A percentile compares a stretch with the other conserved stretches of the same genome.
These are phyloP conservation scores for Cataglyphis hispanica DNA, from an alignment of 1,140 invertebrate genomes.

Conservation along the genomic window DNA sequence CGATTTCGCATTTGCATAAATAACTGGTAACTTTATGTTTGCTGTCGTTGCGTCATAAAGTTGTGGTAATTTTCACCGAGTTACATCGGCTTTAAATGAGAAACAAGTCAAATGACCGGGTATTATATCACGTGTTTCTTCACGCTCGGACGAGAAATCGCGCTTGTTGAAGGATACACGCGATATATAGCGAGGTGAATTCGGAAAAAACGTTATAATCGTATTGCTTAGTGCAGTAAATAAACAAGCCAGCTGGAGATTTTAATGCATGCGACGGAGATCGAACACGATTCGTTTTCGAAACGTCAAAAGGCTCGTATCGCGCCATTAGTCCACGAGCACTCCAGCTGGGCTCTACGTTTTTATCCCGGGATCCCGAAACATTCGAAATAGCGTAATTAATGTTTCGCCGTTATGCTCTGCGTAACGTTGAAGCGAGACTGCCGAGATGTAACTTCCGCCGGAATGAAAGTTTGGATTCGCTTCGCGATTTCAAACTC, in stretches of 20 bases:
- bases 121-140: constrained; percentile 10
- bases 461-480: constrained; percentile 42
- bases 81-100: constrained; percentile 36
- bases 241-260: constrained; percentile 58
- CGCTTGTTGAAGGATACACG: constrained; percentile 19
- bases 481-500: constrained; percentile 38
- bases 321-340: constrained; percentile 22
- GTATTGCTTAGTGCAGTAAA: constrained; percentile 37
- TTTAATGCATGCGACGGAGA: constrained; percentile 62
- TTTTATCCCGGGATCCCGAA: neutral
- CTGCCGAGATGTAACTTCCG: constrained; percentile 30
- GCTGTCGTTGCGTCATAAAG: constrained; percentile 13
- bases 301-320: constrained; percentile 55
- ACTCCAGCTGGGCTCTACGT: neutral
- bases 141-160: constrained; percentile 1
- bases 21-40: constrained; percentile 1
- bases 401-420: constrained; percentile 19
- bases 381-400: constrained; percentile 39
- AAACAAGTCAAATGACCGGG: constrained; percentile 34
- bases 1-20: neutral
- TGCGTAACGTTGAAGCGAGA: constrained; percentile 21
- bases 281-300: constrained; percentile 55
- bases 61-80: constrained; percentile 6
- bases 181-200: constrained; percentile 36
- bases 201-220: neutral